Conservation (phyloP, 2,113 vertebrate genomes). For the Upupa epops region DNA sequence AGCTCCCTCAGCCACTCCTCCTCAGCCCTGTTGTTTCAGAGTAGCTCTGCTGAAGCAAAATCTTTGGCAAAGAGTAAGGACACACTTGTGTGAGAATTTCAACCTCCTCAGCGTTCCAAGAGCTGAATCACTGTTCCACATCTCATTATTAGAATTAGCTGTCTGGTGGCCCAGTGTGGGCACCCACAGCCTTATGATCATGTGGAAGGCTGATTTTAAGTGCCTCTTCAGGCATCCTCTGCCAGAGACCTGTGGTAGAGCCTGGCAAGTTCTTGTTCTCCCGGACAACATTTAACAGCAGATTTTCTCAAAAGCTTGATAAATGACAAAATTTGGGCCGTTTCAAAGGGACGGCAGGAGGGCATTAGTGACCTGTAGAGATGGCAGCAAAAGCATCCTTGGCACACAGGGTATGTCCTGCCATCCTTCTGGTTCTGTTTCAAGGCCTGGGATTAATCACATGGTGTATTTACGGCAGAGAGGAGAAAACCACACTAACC, state of each 20-base stretch:
- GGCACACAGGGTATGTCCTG: neutral
- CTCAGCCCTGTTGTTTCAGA: no score
- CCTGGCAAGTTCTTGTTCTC: constrained; percentile 10
- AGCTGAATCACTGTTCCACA: no score
- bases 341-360: neutral
- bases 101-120: neutral
- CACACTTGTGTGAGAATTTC: neutral
- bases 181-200: neutral
- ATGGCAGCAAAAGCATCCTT: neutral
- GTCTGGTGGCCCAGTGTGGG: neutral
- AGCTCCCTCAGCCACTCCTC: no score
- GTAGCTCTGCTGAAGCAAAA: neutral
- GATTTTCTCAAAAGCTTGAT: neutral
- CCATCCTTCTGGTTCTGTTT: neutral
- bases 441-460: neutral
- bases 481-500: neutral
- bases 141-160: neutral
- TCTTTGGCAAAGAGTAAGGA: neutral
- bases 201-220: neutral
- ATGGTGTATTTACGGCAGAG: neutral
- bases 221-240: neutral
- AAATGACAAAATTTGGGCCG: neutral
- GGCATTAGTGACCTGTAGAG: constrained; percentile 26
- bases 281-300: neutral
- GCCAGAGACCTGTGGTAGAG: neutral